Conservation (phyloP, 2,113 vertebrate genomes). For the Tragelaphus scriptus region DNA sequence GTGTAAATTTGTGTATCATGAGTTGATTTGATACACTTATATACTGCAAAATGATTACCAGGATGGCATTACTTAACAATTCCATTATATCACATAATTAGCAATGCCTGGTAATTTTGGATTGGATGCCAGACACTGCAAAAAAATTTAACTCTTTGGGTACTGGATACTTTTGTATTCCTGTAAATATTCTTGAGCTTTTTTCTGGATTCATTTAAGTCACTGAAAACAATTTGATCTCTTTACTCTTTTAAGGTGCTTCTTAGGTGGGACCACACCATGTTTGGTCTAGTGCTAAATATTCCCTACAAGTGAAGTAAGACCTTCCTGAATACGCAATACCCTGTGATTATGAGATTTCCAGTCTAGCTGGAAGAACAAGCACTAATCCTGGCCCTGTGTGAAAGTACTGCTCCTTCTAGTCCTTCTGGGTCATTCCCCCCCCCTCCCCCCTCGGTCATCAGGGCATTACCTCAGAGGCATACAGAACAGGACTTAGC, state of each 20-base stretch:
- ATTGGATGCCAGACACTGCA: neutral
- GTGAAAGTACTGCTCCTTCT: neutral
- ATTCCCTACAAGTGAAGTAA: neutral
- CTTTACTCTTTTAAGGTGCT: neutral
- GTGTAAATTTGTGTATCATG: neutral
- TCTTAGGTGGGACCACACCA: neutral
- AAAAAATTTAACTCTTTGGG: neutral
- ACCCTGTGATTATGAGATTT: neutral
- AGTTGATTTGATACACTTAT: neutral
- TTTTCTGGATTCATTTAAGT: neutral
- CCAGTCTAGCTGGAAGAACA: neutral
- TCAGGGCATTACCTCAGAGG: neutral
- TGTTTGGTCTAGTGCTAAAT: neutral
- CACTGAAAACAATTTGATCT: neutral
- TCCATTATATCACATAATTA: neutral
- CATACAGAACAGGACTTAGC: neutral
- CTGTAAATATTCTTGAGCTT: neutral
- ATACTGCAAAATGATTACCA: neutral
- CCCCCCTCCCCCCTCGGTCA: accelerated
- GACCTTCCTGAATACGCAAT: neutral
- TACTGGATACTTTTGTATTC: neutral
- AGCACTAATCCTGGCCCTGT: neutral
- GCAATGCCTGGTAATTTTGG: neutral
- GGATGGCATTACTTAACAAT: neutral
- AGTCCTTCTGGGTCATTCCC: neutral